Evolutionary conservation across 2,797 vertebrate genomes (phyloP).

Genomic region (Malacoctenus gilli): DNA sequence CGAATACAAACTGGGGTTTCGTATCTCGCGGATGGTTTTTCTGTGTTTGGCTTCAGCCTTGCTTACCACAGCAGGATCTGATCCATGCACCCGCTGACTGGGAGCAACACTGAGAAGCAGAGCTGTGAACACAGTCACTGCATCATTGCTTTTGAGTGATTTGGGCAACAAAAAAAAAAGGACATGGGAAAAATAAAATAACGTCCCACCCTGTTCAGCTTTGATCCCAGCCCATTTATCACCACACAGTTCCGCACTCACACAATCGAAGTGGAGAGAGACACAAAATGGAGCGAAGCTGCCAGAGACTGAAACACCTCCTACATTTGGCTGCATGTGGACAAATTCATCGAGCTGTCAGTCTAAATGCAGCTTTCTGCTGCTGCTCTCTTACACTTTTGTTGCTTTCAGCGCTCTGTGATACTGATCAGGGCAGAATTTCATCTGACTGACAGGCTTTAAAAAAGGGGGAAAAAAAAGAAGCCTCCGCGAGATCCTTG

Average conservation of each 20-base stretch:
- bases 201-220: constrained; percentile 7
- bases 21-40: background rate
- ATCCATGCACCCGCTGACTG: background rate
- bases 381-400: constrained; percentile 10
- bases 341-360: constrained; percentile 46
- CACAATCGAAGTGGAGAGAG: constrained; percentile 21
- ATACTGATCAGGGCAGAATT: constrained; percentile 11
- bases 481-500: constrained; percentile 6
- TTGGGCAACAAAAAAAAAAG: constrained; percentile 6
- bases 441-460: constrained; percentile 13
- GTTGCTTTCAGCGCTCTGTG: constrained; percentile 9
- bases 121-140: background rate
- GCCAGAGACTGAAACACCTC: constrained; percentile 44
- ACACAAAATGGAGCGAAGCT: constrained; percentile 18
- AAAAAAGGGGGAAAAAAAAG: constrained; percentile 15
- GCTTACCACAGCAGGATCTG: background rate
- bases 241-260: constrained; percentile 9
- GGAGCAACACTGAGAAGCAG: background rate
- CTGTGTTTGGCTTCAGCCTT: background rate
- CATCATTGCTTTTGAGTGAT: background rate
- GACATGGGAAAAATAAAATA: background rate
- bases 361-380: constrained; percentile 31
- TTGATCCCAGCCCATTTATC: constrained; percentile 5
- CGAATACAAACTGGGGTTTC: background rate
- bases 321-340: constrained; percentile 36